A percentile compares a stretch with the other conserved stretches of the same genome.
These are phyloP conservation scores for Stichodactyla mertensii DNA, from an alignment of 64 coral and sea anemone genomes.

Conservation along the genomic window DNA sequence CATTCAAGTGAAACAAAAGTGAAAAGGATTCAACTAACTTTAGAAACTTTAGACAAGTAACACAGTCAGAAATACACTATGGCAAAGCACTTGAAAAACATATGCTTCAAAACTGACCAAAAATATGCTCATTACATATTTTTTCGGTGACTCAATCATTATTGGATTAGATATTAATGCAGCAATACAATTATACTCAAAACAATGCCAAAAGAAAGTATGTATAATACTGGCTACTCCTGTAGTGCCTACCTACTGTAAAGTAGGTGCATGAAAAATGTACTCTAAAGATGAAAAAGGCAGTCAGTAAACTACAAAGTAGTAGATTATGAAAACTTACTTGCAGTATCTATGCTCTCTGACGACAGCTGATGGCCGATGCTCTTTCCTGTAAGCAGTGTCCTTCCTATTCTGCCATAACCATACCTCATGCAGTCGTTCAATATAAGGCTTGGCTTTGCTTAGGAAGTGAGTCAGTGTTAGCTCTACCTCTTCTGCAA, in stretches of 20 bases:
- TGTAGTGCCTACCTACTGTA: not conserved
- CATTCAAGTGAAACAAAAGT: no score
- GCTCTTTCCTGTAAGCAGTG: slow-evolving; percentile 89
- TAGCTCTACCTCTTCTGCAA: slow-evolving; percentile 87
- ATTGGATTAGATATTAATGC: not conserved
- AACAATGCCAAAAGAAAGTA: no score
- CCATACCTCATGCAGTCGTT: slow-evolving; percentile 98
- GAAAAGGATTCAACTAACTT: not conserved
- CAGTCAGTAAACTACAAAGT: no score
- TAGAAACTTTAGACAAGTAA: not conserved
- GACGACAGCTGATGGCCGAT: slow-evolving; percentile 80
- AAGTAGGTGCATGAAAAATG: not conserved
- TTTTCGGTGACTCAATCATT: not conserved
- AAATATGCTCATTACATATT: not conserved
- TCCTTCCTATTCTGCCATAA: slow-evolving; percentile 95
- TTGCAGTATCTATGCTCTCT: slow-evolving; percentile 92
- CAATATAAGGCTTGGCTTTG: slow-evolving; percentile 96
- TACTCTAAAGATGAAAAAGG: not conserved
- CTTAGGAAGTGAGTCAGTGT: slow-evolving; percentile 95
- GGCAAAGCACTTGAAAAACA: not conserved
- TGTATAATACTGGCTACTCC: not conserved
- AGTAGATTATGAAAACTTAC: slow-evolving; percentile 31
- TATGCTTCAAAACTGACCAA: not conserved
- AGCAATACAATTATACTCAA: no score
- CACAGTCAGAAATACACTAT: not conserved